These are phyloP conservation scores for Ptychobarbus kaznakovi DNA, from an alignment of 2,797 vertebrate genomes.

Conservation along the genomic window DNA sequence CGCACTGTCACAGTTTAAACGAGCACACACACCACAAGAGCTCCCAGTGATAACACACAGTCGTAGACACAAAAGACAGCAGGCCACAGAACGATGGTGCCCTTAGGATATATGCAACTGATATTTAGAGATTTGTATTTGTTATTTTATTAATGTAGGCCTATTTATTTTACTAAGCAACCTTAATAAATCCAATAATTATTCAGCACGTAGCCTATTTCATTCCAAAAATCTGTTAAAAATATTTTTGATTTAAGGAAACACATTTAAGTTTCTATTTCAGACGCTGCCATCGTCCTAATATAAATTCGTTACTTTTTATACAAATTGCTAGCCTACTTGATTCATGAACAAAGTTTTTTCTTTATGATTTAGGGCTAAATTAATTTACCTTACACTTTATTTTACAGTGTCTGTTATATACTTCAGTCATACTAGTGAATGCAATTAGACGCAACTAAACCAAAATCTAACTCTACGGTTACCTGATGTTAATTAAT, in stretches of 20 bases:
- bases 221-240: neutral
- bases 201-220: neutral
- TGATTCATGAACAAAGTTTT: neutral
- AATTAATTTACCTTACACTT: neutral
- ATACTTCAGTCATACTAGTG: neutral
- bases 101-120: neutral
- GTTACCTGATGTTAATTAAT: neutral
- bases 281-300: neutral
- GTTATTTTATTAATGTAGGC: neutral
- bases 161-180: neutral
- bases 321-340: neutral
- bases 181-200: neutral
- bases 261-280: neutral
- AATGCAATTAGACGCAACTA: neutral
- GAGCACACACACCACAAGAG: constrained; percentile 64
- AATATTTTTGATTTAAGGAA: neutral
- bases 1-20: constrained; percentile 81
- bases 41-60: constrained; percentile 44
- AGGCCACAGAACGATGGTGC: constrained; percentile 12
- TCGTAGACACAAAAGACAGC: constrained; percentile 21
- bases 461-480: neutral
- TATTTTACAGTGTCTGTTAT: neutral
- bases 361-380: neutral
- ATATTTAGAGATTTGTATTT: neutral
- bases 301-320: neutral